Percentiles rank a stretch among this genome's conserved stretches.
Conservation (phyloP, 2,797 vertebrate species). For the Phoxinus dragarum region DNA sequence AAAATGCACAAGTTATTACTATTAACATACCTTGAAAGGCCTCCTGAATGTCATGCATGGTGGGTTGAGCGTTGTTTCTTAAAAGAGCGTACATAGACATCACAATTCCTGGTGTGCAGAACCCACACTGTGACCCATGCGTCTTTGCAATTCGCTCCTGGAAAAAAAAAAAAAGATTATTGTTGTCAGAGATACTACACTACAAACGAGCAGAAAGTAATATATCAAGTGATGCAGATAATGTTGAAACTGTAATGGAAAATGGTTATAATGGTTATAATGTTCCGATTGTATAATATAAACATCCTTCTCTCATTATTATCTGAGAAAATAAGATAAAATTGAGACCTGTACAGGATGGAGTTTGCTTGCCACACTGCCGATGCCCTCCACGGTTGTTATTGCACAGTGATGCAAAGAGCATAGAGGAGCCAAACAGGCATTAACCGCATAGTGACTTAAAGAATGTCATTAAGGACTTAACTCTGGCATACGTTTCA, state of each 20-base stretch:
- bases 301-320: not conserved
- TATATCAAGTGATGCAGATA: not conserved
- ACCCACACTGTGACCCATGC: constrained; percentile 96
- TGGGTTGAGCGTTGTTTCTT: constrained; percentile 82
- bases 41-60: constrained; percentile 85
- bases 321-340: not conserved
- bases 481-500: not conserved
- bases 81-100: constrained; percentile 96
- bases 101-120: constrained; percentile 94
- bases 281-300: too few species aligned
- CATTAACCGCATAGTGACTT: constrained; percentile 88
- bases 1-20: not conserved
- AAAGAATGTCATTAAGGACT: constrained; percentile 39
- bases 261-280: not conserved
- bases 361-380: constrained; percentile 81
- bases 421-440: constrained; percentile 91
- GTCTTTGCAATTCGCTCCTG: constrained; percentile 91
- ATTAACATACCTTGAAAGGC: constrained; percentile 88
- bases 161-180: constrained; percentile 19
- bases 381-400: constrained; percentile 87
- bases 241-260: not conserved
- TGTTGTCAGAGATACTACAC: not conserved
- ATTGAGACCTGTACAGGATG: constrained; percentile 82
- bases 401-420: constrained; percentile 88
- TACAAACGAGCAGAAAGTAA: not conserved